A percentile compares a stretch with the other conserved stretches of the same genome.
Evolutionary conservation across 2,113 vertebrate species (phyloP).

Genomic region (Crypturellus undulatus): DNA sequence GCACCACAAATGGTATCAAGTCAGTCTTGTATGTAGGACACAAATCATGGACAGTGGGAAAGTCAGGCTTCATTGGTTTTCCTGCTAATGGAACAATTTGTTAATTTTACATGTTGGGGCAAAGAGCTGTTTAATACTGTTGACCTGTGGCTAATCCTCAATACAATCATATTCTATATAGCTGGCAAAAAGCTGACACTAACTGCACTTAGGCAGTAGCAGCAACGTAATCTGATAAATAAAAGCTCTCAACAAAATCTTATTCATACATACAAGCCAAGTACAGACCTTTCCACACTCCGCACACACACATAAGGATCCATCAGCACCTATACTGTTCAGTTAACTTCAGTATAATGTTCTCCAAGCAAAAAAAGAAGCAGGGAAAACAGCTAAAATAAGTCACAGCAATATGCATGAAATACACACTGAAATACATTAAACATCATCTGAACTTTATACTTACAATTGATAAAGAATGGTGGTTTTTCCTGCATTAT

Average conservation of each 20-base stretch:
- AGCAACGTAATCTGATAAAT: background rate
- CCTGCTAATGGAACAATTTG: background rate
- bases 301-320: background rate
- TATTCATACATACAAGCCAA: background rate
- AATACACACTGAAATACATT: accelerated
- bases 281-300: background rate
- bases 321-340: background rate
- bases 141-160: background rate
- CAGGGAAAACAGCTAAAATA: background rate
- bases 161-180: accelerated
- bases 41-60: accelerated
- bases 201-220: background rate
- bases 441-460: background rate
- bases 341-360: background rate
- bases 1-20: accelerated
- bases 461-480: conserved; percentile 99
- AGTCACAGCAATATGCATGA: accelerated
- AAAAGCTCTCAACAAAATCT: background rate
- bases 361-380: background rate
- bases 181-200: background rate
- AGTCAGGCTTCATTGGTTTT: background rate
- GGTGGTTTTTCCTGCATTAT: conserved; percentile 98
- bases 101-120: accelerated
- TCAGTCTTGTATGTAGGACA: background rate
- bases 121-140: background rate